Base-by-base conservation (phyloP, 1,140 invertebrate genomes). In the Hyles vespertilio region DNA sequence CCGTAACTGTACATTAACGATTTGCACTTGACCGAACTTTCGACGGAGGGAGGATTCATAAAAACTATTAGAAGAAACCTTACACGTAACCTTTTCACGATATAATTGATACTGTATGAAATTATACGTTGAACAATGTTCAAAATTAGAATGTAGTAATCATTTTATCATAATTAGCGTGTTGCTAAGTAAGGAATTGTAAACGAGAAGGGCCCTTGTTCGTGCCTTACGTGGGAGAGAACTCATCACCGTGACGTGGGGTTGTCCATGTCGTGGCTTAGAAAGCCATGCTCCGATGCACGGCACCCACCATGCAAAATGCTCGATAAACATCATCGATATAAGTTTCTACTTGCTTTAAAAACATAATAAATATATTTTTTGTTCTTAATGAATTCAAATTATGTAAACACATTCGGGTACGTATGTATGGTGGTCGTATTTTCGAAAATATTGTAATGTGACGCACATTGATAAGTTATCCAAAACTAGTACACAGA, bases 401-500 rank as follows among this genome's bases (percentile, higher is more conserved):
- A 40, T 22, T 22, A 22, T 22, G 22, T 40, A 40, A 40, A 40
- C 36, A 40, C 36, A 40, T n/a, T n/a, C n/a, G n/a, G n/a, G n/a
- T n/a, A n/a, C n/a, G n/a, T 40, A 5, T 40, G 8, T 8, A 5
- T 8, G 8, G 36, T 40, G 36, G 8, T 5, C 36, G 8, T 40
- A 40, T 48, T 52, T 52, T 70, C 70, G 72, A 69, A 67, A 70
- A 65, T 67, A 63, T 32, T 51, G 43, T 59, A 1, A 22, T 67
- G 68, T 87, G 84, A 87, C 84, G 84, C 83, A 84, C 75, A 68
- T 83, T 72, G 81, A 87, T 86, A 87, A 79, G 47, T 69, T 80
- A 83, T 84, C 76, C 81, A 61, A 83, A 87, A 84, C 73, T 83
- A 79, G 82, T 80, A 77, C 79, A 77, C 64, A 70, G 65, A 56